Evolutionary conservation across 2,113 vertebrate genomes (phyloP), one percentile per base, ranked within the genome.

Genomic region (Ptyas mucosa): DNA sequence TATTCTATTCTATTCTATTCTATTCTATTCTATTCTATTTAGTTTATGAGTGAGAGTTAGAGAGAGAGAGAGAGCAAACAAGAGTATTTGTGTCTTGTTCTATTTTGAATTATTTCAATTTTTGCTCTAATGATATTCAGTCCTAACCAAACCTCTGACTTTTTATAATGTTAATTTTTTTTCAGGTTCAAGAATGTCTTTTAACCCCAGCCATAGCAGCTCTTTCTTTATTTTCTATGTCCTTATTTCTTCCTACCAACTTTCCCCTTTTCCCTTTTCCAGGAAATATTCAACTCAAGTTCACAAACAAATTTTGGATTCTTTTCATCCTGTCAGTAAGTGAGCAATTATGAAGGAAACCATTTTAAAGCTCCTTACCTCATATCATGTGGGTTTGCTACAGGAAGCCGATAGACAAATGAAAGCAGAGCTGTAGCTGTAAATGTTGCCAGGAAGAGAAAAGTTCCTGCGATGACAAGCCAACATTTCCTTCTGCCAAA

Each of bases 351-450:
- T 2, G 23, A 52, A 21, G 8, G 86, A 88, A 57, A 29, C 7
- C 12, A n/a, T 81, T 49, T 81, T 14, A 34, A 39, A 21, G 64
- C 29, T 2, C 14, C 64, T 94, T 96, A 97, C 97, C 96, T 97
- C 43, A 92, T 95, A 87, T 96, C 96, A 21, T 95, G 87, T 0
- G 92, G 95, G 57, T 90, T 90, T n/a, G 93, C 93, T 21, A 96
- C 93, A 0, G 94, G 94, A 86, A 96, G 96, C 12, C 95, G 96
- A 26, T 98, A 91, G 54, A 96, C 93, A 54, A 96, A 95, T 0
- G 98, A 98, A 46, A 98, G 90, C 81, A 98, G 87, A 86, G 97
- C 97, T 12, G 97, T 94, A 90, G 93, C 64, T 0, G 96, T 49
- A 54, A 94, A 97, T 2, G 97, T 97, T 8, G 96, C 91, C 95